Percentiles rank a stretch among this genome's conserved stretches.
These are phyloP conservation scores for Erythrocebus patas DNA, from an alignment of 2,113 vertebrate species.

Conservation along the genomic window DNA sequence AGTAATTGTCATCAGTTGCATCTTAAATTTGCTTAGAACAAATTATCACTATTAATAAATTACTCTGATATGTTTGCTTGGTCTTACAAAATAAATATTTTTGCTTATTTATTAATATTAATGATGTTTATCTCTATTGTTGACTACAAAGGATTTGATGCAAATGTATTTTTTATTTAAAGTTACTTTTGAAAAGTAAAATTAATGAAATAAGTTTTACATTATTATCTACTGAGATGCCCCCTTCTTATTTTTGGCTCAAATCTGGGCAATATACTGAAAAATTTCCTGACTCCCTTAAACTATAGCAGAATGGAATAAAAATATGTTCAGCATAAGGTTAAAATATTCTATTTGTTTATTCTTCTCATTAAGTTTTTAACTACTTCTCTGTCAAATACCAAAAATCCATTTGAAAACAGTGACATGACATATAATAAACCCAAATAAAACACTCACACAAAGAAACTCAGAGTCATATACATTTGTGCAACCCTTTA, in stretches of 20 bases:
- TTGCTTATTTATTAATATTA: neutral
- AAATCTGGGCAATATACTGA: neutral
- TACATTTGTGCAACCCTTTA: slow-evolving; percentile 57
- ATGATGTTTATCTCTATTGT: neutral
- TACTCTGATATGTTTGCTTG: neutral
- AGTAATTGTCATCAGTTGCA: neutral
- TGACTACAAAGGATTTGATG: neutral
- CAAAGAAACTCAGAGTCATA: neutral
- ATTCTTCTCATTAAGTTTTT: slow-evolving; percentile 64
- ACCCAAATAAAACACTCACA: slow-evolving; percentile 39
- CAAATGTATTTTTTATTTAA: slow-evolving; percentile 2
- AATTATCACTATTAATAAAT: neutral
- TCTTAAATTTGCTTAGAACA: neutral
- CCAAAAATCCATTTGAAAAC: slow-evolving; percentile 61
- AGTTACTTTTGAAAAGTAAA: neutral
- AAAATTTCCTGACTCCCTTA: slow-evolving; percentile 36
- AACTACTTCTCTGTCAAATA: slow-evolving; percentile 49
- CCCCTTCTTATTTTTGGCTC: neutral
- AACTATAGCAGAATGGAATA: slow-evolving; percentile 40
- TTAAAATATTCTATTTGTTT: slow-evolving; percentile 64
- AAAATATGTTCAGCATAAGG: slow-evolving; percentile 20
- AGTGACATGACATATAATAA: slow-evolving; percentile 64
- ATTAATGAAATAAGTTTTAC: neutral
- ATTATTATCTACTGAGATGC: neutral
- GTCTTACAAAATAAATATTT: slow-evolving; percentile 7